Conservation (phyloP, 2,113 vertebrate species). For the Megaleporinus macrocephalus region DNA sequence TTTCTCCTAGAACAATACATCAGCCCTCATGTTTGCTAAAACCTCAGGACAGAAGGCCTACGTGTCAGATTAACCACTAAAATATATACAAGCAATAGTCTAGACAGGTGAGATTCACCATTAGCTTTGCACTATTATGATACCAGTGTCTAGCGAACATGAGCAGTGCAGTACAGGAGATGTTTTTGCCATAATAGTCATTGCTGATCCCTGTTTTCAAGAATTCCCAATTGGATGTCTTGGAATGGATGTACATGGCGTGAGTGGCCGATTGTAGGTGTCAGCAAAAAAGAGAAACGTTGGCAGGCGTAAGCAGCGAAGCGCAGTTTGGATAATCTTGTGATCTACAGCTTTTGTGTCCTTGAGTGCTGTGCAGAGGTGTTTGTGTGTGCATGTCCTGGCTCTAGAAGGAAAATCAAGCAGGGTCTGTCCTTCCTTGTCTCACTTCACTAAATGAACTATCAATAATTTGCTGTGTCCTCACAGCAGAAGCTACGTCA, state of each 20-base stretch:
- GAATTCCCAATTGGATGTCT: constrained; percentile 35
- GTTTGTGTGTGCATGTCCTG: constrained; percentile 21
- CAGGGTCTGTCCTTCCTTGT: constrained; percentile 50
- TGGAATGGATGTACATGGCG: constrained; percentile 40
- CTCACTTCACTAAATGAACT: constrained; percentile 64
- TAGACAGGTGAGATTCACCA: too few relatives aligned
- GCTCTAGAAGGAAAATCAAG: constrained; percentile 41
- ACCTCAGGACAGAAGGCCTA: too few relatives aligned
- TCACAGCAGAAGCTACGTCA: constrained; percentile 31
- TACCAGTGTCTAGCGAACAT: too few relatives aligned
- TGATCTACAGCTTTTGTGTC: constrained; percentile 54
- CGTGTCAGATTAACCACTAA: too few relatives aligned
- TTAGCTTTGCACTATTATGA: too few relatives aligned
- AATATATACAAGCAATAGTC: too few relatives aligned
- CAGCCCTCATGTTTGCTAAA: too few relatives aligned
- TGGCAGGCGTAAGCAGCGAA: constrained; percentile 48
- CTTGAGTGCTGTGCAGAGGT: constrained; percentile 35
- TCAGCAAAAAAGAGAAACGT: constrained; percentile 44
- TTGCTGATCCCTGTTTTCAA: too few relatives aligned
- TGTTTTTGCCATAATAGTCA: too few relatives aligned
- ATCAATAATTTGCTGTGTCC: constrained; percentile 52
- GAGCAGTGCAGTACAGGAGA: too few relatives aligned
- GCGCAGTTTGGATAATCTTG: constrained; percentile 7
- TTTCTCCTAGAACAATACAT: too few relatives aligned
- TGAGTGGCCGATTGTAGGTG: constrained; percentile 40